Evolutionary conservation across 2,888 invertebrate species (phyloP).

Genomic region (Netelia fuscicornis): DNA sequence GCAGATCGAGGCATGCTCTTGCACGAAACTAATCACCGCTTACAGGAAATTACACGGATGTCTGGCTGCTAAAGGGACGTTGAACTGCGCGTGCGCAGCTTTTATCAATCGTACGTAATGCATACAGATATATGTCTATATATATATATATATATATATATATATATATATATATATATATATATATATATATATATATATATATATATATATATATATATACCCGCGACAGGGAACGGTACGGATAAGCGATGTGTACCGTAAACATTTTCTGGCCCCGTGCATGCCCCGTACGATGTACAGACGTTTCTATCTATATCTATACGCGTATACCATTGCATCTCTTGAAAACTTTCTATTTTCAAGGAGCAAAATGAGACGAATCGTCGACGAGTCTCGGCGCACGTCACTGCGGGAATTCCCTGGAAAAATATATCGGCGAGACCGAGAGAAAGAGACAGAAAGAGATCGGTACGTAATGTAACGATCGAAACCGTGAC

Average conservation of each 20-base stretch:
- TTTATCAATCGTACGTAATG: slow-evolving; percentile 67
- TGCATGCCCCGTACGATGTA: slow-evolving; percentile 13
- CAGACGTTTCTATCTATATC: slow-evolving; percentile 7
- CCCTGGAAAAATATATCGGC: slow-evolving; percentile 38
- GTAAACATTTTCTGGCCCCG: slow-evolving; percentile 30
- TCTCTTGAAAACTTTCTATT: slow-evolving; percentile 51
- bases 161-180: slow-evolving; percentile 26
- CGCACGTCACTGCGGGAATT: slow-evolving; percentile 46
- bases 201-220: slow-evolving; percentile 26
- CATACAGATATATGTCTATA: slow-evolving; percentile 18
- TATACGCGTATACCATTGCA: background rate
- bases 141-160: slow-evolving; percentile 1
- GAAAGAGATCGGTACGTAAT: slow-evolving; percentile 52
- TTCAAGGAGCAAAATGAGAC: slow-evolving; percentile 22
- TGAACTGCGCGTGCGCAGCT: slow-evolving; percentile 55
- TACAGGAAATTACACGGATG: slow-evolving; percentile 69
- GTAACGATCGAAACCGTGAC: slow-evolving; percentile 40
- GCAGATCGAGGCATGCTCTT: slow-evolving; percentile 57
- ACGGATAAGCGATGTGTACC: slow-evolving; percentile 43
- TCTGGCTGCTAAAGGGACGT: slow-evolving; percentile 59
- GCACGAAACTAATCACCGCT: slow-evolving; percentile 67
- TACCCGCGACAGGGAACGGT: background rate
- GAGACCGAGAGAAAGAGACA: slow-evolving; percentile 44
- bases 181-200: slow-evolving; percentile 10
- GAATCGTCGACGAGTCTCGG: slow-evolving; percentile 21